Percentiles rank a stretch among this genome's conserved stretches.
Conservation (phyloP, 2,888 invertebrate species). For the Torymus tubicola region DNA sequence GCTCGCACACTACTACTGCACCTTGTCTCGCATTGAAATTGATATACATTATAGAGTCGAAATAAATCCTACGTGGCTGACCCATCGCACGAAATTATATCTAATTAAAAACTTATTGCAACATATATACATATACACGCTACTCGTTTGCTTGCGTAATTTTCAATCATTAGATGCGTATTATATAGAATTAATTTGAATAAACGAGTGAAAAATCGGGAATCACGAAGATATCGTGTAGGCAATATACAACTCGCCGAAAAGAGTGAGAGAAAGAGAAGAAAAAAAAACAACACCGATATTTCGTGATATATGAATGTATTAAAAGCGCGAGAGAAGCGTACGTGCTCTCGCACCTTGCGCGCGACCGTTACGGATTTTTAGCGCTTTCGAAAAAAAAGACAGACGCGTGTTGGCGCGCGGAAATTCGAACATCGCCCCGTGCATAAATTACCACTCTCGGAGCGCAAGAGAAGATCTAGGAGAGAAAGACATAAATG, state of each 20-base stretch:
- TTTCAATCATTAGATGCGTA: too few relatives aligned
- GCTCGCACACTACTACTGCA: slow-evolving; percentile 1
- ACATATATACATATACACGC: not conserved
- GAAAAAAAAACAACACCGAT: too few relatives aligned
- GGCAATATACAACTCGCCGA: not conserved
- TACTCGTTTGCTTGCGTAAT: not conserved
- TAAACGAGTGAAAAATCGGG: slow-evolving; percentile 18
- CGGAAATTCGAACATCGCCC: too few relatives aligned
- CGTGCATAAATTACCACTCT: too few relatives aligned
- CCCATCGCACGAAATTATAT: not conserved
- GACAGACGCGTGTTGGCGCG: not conserved
- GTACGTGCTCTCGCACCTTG: not conserved
- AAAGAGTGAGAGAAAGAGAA: too few relatives aligned
- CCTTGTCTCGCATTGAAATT: slow-evolving; percentile 10
- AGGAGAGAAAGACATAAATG: too few relatives aligned
- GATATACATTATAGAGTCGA: slow-evolving; percentile 8
- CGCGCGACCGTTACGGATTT: not conserved
- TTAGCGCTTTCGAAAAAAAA: not conserved
- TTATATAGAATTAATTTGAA: slow-evolving; percentile 5
- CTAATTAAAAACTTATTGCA: slow-evolving; percentile 18
- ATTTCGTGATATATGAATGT: too few relatives aligned
- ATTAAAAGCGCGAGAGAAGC: not conserved
- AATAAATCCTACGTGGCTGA: slow-evolving; percentile 10
- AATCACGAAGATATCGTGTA: not conserved
- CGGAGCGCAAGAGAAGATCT: too few relatives aligned